phyloP scores from a whole-genome alignment of 2,797 vertebrate genomes.

The Tarsius wallacei region DNA sequence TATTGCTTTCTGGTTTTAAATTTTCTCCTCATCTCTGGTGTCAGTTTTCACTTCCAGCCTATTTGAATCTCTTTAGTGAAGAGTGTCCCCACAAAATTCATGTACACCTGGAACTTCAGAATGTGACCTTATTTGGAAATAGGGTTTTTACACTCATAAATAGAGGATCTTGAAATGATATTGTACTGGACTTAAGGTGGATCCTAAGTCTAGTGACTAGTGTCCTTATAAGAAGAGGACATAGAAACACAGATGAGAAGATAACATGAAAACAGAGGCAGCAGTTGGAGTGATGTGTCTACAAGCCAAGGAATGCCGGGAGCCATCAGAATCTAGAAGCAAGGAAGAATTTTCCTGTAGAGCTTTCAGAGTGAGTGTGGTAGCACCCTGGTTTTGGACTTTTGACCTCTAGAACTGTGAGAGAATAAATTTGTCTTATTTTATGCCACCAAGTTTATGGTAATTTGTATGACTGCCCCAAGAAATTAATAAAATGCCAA shows the following conservation, averaged over 20 bases:
- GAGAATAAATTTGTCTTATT: constrained; percentile 9
- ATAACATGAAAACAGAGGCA: not conserved
- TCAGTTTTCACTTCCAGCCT: not conserved
- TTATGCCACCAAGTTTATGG: not conserved
- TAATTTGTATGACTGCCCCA: not conserved
- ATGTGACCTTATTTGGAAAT: constrained; percentile 35
- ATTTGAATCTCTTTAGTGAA: not conserved
- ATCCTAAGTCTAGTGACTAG: not conserved
- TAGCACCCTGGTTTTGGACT: constrained; percentile 4
- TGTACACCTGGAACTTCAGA: not conserved
- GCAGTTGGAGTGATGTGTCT: not conserved
- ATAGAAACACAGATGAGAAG: constrained; percentile 20
- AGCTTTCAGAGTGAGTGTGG: not conserved
- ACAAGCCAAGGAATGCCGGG: not conserved
- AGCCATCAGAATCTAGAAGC: not conserved
- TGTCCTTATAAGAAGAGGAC: not conserved
- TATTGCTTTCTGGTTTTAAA: constrained; percentile 33
- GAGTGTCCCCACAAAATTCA: not conserved
- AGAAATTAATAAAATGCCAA: not conserved
- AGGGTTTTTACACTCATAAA: not conserved
- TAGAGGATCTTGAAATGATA: not conserved
- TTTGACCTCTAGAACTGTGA: constrained; percentile 27
- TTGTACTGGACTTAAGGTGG: not conserved
- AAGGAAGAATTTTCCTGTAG: not conserved
- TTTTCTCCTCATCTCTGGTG: not conserved